These are phyloP conservation scores for Trichonephila inaurata DNA, from an alignment of 1,140 invertebrate species.

Conservation along the genomic window DNA sequence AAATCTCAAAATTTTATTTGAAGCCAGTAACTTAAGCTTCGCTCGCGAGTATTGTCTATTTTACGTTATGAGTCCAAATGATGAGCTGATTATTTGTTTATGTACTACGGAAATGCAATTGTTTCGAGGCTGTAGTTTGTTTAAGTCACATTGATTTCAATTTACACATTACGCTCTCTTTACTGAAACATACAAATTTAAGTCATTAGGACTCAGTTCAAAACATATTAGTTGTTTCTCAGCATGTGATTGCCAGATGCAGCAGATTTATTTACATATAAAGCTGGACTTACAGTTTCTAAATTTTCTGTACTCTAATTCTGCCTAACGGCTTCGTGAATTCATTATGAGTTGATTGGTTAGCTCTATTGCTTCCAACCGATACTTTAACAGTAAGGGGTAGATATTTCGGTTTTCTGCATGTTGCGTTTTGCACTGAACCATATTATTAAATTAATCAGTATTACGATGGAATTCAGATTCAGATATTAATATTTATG, in stretches of 20 bases:
- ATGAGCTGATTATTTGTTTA: too few species aligned
- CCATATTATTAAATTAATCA: not conserved
- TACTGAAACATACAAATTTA: not conserved
- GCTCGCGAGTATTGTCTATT: too few species aligned
- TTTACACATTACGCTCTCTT: not conserved
- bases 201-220: not conserved
- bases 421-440: not conserved
- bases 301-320: not conserved
- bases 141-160: not conserved
- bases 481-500: not conserved
- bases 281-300: not conserved
- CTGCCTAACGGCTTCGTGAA: not conserved
- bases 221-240: not conserved
- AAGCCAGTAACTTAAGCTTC: too few species aligned
- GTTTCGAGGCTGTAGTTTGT: not conserved
- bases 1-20: too few species aligned
- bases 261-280: not conserved
- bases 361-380: not conserved
- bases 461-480: not conserved
- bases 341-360: conserved; percentile 1
- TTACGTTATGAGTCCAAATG: too few species aligned
- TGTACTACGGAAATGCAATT: not conserved
- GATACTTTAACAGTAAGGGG: not conserved
- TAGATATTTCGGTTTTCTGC: not conserved
- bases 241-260: not conserved